Evolutionary conservation across 1,140 invertebrate genomes (phyloP).

Genomic region (Trichogramma pretiosum): DNA sequence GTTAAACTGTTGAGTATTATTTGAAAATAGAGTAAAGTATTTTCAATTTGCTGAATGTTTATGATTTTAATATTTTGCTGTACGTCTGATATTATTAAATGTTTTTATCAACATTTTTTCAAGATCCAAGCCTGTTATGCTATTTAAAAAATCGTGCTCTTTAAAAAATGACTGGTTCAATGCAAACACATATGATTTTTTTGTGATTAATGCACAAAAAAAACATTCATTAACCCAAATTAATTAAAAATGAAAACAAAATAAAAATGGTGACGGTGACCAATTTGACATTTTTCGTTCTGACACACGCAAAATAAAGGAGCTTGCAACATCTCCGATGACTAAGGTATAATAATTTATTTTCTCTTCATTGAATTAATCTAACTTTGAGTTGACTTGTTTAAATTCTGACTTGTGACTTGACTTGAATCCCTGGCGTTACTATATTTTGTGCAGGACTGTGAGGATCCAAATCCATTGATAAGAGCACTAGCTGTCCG

Average conservation of each 20-base stretch:
- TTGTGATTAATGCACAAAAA: no score
- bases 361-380: no score
- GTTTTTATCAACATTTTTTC: constrained; percentile 18
- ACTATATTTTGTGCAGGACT: constrained; percentile 71
- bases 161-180: constrained; percentile 42
- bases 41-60: constrained; percentile 16
- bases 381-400: constrained; percentile 44
- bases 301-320: constrained; percentile 50
- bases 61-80: no score
- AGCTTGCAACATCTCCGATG: constrained; percentile 48
- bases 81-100: no score
- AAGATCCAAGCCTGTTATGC: constrained; percentile 18
- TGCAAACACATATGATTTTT: no score
- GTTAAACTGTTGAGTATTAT: no score
- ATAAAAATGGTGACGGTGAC: constrained; percentile 46
- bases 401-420: no score
- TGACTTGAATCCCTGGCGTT: constrained; percentile 49
- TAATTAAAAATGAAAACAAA: constrained; percentile 38
- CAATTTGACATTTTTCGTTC: constrained; percentile 50
- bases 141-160: constrained; percentile 40
- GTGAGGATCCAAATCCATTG: constrained; percentile 98
- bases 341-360: constrained; percentile 47
- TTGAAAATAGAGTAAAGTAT: no score
- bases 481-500: constrained; percentile 96
- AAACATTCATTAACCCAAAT: constrained; percentile 21